Percentiles rank a stretch among this genome's conserved stretches.
phyloP scores from a whole-genome alignment of 2,113 vertebrate genomes.

The Propithecus coquereli region DNA sequence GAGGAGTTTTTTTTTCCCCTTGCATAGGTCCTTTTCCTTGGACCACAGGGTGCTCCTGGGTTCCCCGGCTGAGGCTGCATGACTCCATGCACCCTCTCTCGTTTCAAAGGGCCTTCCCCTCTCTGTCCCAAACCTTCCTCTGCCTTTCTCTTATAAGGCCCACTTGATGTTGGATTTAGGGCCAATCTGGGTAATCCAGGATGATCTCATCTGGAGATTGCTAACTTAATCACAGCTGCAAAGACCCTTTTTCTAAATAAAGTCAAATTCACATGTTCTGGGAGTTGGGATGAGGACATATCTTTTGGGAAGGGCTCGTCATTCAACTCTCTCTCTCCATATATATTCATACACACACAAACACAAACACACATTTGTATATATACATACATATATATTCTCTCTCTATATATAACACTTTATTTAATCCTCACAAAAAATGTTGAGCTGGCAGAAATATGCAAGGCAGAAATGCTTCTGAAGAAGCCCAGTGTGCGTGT shows the following conservation, averaged over 20 bases:
- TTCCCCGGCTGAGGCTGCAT: fast-evolving
- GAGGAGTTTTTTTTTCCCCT: no score
- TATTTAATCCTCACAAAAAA: background rate
- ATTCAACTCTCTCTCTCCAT: background rate
- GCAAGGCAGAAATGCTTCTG: background rate
- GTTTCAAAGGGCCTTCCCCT: background rate
- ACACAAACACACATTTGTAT: no score
- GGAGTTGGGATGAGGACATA: background rate
- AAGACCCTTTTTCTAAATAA: background rate
- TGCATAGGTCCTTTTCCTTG: fast-evolving
- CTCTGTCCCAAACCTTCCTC: background rate
- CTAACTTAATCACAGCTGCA: background rate
- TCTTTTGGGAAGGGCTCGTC: background rate
- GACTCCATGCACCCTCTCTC: fast-evolving
- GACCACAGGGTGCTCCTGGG: fast-evolving
- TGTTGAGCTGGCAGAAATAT: background rate
- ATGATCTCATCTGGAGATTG: background rate
- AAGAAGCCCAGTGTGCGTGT: fast-evolving
- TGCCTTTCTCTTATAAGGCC: background rate
- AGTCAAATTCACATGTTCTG: background rate
- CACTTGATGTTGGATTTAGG: background rate
- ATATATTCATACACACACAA: fast-evolving
- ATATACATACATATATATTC: background rate
- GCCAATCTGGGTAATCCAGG: background rate
- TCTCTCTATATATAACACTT: background rate